Conservation (phyloP, 53 echinoderm and acorn worm genomes). For the Stichopus horrens region DNA sequence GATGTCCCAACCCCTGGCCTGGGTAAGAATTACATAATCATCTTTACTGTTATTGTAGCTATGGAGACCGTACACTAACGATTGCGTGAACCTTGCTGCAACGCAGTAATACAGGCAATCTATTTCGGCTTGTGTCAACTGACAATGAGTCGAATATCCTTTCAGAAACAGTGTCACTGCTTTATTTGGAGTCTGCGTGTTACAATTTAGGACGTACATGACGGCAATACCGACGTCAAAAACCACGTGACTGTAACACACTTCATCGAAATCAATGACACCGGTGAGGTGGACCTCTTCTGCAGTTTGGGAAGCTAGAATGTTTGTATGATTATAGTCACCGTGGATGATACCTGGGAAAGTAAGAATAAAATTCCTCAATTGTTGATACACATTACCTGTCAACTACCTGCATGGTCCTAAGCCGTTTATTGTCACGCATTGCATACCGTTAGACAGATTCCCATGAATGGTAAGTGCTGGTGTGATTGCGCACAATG, state of each 20-base stretch:
- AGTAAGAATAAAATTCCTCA: background rate
- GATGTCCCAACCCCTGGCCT: conserved; percentile 61
- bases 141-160: conserved; percentile 54
- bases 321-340: conserved; percentile 77
- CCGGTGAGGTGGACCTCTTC: conserved; percentile 49
- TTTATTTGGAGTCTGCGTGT: conserved; percentile 48
- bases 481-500: no score
- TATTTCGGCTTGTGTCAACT: conserved; percentile 54
- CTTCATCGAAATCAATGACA: conserved; percentile 76
- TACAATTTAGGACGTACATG: conserved; percentile 62
- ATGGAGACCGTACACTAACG: conserved; percentile 59
- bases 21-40: conserved; percentile 52
- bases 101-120: conserved; percentile 59
- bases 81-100: conserved; percentile 61
- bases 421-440: background rate
- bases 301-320: conserved; percentile 44
- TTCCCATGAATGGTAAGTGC: no score
- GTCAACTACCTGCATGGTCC: background rate
- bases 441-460: no score
- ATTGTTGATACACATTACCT: no score
- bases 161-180: conserved; percentile 68
- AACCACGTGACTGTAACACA: conserved; percentile 55
- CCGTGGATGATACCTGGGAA: conserved; percentile 75
- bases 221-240: conserved; percentile 71
- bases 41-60: conserved; percentile 47